Evolutionary conservation across 2,113 vertebrate genomes (phyloP).

Genomic region (Serilophus lunatus): DNA sequence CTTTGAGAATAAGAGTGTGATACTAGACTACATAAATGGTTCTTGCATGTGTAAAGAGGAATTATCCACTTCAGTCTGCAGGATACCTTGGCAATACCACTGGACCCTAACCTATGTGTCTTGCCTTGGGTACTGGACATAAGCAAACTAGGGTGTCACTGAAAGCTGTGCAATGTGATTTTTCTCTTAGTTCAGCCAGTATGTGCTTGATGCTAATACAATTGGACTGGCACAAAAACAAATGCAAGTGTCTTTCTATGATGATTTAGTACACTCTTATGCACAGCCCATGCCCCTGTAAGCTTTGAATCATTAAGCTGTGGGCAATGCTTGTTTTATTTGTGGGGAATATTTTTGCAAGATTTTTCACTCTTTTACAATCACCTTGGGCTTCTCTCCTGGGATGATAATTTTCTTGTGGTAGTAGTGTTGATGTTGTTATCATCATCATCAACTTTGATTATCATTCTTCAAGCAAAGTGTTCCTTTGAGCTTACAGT

Average conservation of each 20-base stretch:
- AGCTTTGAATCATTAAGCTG: background rate
- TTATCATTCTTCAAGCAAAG: background rate
- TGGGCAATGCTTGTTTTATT: background rate
- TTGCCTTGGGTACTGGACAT: background rate
- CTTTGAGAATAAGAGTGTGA: background rate
- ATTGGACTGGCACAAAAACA: background rate
- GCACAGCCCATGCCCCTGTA: background rate
- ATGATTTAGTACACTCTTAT: background rate
- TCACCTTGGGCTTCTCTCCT: background rate
- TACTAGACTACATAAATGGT: background rate
- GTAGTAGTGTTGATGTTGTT: background rate
- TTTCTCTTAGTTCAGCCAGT: background rate
- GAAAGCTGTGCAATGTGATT: background rate
- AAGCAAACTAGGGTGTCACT: background rate
- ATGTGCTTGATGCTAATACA: background rate
- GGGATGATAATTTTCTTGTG: background rate
- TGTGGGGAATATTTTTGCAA: background rate
- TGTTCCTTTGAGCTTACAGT: background rate
- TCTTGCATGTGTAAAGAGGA: background rate
- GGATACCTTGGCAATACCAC: background rate
- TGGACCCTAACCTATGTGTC: background rate
- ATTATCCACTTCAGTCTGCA: background rate
- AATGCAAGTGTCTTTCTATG: background rate
- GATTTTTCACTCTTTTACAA: background rate
- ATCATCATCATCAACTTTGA: background rate